Evolutionary conservation across 2,113 vertebrate species (phyloP).

Genomic region (Lagopus muta): DNA sequence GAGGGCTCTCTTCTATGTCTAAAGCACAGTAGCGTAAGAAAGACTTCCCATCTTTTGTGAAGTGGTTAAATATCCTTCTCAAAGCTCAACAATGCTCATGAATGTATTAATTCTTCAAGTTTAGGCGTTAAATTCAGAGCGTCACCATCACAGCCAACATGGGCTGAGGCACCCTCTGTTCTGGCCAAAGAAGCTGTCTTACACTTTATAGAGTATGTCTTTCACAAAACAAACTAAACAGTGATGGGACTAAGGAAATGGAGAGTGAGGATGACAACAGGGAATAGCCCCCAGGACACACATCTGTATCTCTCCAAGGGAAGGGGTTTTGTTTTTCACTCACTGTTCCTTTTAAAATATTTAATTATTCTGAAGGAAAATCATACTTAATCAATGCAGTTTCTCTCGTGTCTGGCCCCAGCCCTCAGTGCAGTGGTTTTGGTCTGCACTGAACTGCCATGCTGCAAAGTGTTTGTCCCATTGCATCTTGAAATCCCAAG

Average conservation of each 20-base stretch:
- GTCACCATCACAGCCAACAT: neutral
- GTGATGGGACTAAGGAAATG: neutral
- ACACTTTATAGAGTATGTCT: neutral
- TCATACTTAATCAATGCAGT: neutral
- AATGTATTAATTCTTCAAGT: neutral
- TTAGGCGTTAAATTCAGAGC: neutral
- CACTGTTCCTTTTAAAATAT: neutral
- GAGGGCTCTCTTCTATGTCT: neutral
- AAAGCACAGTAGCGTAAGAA: neutral
- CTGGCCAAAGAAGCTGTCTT: neutral
- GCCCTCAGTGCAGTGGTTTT: neutral
- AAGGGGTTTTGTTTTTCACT: neutral
- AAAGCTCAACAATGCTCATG: neutral
- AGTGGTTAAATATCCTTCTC: neutral
- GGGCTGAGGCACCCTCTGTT: neutral
- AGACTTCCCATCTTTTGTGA: neutral
- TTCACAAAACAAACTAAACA: neutral
- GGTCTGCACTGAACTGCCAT: neutral
- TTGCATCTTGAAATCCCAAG: neutral
- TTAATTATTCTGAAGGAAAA: neutral
- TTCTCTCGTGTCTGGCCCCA: neutral
- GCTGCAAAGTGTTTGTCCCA: neutral
- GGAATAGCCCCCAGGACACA: neutral
- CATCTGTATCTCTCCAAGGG: neutral
- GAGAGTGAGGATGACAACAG: neutral